Evolutionary conservation across 2,797 vertebrate species (phyloP), one percentile per base, ranked within the genome.

Genomic region (Sorex maritimensis): DNA sequence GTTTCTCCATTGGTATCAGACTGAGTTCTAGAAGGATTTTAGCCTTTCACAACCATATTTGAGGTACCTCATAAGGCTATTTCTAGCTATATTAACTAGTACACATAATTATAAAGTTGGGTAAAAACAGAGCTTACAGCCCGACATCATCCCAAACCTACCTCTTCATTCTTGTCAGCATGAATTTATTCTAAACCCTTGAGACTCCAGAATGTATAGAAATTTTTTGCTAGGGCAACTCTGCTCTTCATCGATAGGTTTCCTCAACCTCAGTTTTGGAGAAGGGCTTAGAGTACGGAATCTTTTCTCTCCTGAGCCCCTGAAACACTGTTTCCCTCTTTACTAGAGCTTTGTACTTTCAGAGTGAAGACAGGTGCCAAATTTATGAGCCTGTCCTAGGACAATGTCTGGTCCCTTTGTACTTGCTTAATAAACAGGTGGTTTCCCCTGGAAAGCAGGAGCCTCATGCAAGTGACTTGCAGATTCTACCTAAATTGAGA

Each of bases 401-500:
- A 28, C 46, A 73, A 73, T 9, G 8, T 69, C 12, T 72, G 5
- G 28, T 80, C 49, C 61, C 46, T 26, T 67, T 73, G 24, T 30
- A 68, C n/a, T 63, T 83, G 26, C 15, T 69, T 61, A 63, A 41
- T 23, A 26, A 78, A 80, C n/a, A 52, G 63, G 34, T 21, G 23
- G 19, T 44, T 69, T 34, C 19, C 34, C 52, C 41, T 41, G 38
- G 34, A 72, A 72, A n/a, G 68, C 49, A 93, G 81, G 30, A 73
- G 55, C 3, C 8, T 41, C 26, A 72, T 28, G 78, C 68, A n/a
- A 52, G 15, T n/a, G 75, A 82, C 68, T 30, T 71, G n/a, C n/a
- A 67, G 15, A 88, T n/a, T 79, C 83, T 91, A 81, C 41, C 21
- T 65, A 91, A 68, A 38, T 23, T 49, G 14, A 81, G 28, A 44